Conservation (phyloP, 2,888 invertebrate species). For the Caenorhabditis drosophilae region DNA sequence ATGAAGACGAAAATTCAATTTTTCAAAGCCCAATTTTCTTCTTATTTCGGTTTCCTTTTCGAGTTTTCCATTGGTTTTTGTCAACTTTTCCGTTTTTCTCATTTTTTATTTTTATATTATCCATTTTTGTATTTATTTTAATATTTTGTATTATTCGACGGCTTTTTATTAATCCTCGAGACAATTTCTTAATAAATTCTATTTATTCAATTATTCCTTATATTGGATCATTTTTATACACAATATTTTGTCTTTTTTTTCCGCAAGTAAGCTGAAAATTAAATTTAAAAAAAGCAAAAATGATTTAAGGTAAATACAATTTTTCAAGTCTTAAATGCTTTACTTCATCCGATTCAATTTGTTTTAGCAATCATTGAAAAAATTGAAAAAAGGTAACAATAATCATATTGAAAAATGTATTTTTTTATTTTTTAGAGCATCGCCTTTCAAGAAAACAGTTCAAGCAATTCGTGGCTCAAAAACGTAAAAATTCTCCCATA, state of each 20-base stretch:
- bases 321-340: conserved; percentile 12
- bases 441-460: conserved; percentile 40
- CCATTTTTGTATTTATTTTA: conserved; percentile 11
- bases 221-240: conserved; percentile 38
- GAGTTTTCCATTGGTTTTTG: conserved; percentile 27
- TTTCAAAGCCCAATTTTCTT: neutral
- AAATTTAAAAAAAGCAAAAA: neutral
- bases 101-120: conserved; percentile 25
- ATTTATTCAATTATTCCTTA: conserved; percentile 45
- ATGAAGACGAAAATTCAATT: too few species aligned
- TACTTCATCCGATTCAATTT: conserved; percentile 42
- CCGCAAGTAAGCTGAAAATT: conserved; percentile 26
- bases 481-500: too few species aligned
- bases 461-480: conserved; percentile 34
- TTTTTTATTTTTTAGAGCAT: conserved; percentile 23
- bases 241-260: conserved; percentile 32
- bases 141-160: conserved; percentile 24
- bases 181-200: conserved; percentile 35
- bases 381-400: conserved; percentile 27
- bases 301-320: conserved; percentile 25
- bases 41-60: conserved; percentile 6
- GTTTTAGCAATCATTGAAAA: conserved; percentile 38
- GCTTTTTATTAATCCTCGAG: conserved; percentile 20
- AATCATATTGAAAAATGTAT: neutral
- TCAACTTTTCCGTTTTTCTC: conserved; percentile 31